These are phyloP conservation scores for Caenorhabditis remanei DNA, from an alignment of 1,140 invertebrate genomes.

Conservation along the genomic window DNA sequence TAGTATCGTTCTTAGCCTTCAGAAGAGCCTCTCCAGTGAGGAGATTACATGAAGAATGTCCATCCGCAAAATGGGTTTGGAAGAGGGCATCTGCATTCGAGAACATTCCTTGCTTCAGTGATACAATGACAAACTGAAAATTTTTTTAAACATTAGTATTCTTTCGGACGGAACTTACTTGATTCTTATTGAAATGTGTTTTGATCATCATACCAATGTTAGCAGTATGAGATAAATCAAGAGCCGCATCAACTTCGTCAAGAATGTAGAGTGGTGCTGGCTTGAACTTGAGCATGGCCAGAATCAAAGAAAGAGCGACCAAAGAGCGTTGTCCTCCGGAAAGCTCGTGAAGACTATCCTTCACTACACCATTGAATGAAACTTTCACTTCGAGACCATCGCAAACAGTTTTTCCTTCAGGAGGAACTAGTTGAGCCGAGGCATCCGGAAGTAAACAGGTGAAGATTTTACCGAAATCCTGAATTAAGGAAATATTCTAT, in stretches of 20 bases:
- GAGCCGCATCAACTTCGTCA: conserved; percentile 97
- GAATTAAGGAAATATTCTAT: conserved; percentile 66
- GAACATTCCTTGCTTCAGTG: conserved; percentile 99
- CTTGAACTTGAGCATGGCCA: conserved; percentile 95
- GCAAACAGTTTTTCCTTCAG: conserved; percentile 84
- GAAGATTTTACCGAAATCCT: conserved; percentile 97
- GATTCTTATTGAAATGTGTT: conserved; percentile 92
- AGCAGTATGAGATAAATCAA: conserved; percentile 97
- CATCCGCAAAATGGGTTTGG: conserved; percentile 93
- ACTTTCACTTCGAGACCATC: conserved; percentile 89
- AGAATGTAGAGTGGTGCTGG: conserved; percentile 98
- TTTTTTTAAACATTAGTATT: background rate
- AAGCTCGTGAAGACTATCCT: conserved; percentile 93
- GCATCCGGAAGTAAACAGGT: conserved; percentile 90
- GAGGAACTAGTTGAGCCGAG: conserved; percentile 87
- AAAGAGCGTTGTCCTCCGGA: conserved; percentile 89
- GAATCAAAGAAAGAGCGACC: conserved; percentile 93
- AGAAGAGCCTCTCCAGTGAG: background rate
- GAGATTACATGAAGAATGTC: conserved; percentile 88
- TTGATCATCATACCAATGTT: conserved; percentile 97
- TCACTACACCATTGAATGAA: conserved; percentile 93
- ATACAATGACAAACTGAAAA: conserved; percentile 94
- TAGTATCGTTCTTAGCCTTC: background rate
- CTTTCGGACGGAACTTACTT: conserved; percentile 80
- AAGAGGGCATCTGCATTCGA: conserved; percentile 98